phyloP scores from a whole-genome alignment of 2,797 vertebrate genomes.

The Antrozous pallidus region DNA sequence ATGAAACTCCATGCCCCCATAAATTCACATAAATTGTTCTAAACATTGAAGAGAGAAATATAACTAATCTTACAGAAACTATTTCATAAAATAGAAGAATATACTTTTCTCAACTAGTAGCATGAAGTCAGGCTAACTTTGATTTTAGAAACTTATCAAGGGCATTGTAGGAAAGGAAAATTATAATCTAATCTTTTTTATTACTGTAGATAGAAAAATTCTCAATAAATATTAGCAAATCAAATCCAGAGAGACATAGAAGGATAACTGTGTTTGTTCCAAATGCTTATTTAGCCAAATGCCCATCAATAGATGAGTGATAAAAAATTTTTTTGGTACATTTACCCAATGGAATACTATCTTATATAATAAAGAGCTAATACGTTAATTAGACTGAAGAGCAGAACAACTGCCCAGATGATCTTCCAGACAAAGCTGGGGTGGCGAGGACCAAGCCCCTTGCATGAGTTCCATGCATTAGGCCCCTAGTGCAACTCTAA shows the following conservation, averaged over 20 bases:
- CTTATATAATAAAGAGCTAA: no score
- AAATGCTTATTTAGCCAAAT: background rate
- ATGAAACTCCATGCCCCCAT: background rate
- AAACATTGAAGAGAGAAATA: background rate
- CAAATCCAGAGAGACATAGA: background rate
- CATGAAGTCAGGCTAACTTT: background rate
- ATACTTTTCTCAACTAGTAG: background rate
- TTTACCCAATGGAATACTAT: no score
- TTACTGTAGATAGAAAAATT: background rate
- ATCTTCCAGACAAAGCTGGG: no score
- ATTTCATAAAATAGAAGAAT: background rate
- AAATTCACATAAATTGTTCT: background rate
- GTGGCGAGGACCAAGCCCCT: no score
- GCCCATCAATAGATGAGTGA: no score
- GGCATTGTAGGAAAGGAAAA: background rate
- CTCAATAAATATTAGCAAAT: background rate
- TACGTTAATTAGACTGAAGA: no score
- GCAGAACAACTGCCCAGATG: no score
- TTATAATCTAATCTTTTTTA: background rate
- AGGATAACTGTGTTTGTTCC: background rate
- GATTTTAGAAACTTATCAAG: background rate
- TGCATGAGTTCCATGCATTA: no score
- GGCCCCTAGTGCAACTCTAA: no score
- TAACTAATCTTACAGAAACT: background rate
- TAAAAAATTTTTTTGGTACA: no score